These are phyloP conservation scores for Sitophilus oryzae DNA, from an alignment of 1,140 invertebrate genomes.

Conservation along the genomic window DNA sequence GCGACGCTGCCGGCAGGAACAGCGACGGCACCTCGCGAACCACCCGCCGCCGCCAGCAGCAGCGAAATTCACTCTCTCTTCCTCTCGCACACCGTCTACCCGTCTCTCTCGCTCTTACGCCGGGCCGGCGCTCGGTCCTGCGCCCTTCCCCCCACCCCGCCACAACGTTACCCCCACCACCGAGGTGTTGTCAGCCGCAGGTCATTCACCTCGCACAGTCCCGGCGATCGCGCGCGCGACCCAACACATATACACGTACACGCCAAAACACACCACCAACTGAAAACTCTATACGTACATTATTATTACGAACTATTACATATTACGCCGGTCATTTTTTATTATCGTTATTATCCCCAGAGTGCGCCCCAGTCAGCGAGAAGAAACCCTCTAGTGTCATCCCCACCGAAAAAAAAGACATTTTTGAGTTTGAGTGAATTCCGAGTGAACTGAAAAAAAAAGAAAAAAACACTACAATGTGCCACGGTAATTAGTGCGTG, in stretches of 20 bases:
- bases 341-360: too few relatives aligned
- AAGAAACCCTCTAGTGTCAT: not conserved
- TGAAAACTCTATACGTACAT: conserved; percentile 30
- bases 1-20: conserved; percentile 20
- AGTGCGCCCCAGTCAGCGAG: too few relatives aligned
- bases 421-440: too few relatives aligned
- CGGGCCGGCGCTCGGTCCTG: too few relatives aligned
- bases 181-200: conserved; percentile 39
- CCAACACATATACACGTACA: conserved; percentile 37
- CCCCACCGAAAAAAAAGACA: too few relatives aligned
- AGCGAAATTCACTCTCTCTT: conserved; percentile 40
- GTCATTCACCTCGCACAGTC: conserved; percentile 44
- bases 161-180: conserved; percentile 8
- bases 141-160: conserved; percentile 13
- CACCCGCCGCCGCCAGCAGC: conserved; percentile 35
- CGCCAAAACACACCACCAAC: too few relatives aligned
- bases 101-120: too few relatives aligned
- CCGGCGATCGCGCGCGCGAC: conserved; percentile 35
- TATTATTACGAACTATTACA: conserved; percentile 27
- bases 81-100: too few relatives aligned
- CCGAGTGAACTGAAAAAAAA: too few relatives aligned
- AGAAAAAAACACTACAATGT: too few relatives aligned
- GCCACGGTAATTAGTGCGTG: too few relatives aligned
- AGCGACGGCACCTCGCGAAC: conserved; percentile 38
- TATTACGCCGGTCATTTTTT: too few relatives aligned